Base-by-base conservation (phyloP, 1,140 invertebrate species). In the Lepidurus apus region DNA sequence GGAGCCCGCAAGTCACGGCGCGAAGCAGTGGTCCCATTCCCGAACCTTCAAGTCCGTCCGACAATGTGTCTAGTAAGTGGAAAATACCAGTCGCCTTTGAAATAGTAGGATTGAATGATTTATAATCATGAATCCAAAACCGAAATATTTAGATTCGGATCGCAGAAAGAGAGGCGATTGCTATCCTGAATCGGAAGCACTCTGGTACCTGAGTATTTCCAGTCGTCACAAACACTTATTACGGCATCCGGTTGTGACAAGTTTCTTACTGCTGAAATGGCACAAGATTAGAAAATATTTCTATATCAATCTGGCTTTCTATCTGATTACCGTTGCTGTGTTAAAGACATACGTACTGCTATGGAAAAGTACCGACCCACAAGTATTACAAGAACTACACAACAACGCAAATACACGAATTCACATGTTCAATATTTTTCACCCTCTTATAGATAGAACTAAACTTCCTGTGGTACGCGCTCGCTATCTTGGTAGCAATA, bases 191-290 rank as follows among this genome's bases (percentile, higher is more conserved):
- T n/a, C n/a, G n/a, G n/a, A n/a, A n/a, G n/a, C n/a, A n/a, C n/a
- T n/a, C n/a, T n/a, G n/a, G n/a, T n/a, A n/a, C n/a, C n/a, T n/a
- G n/a, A n/a, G n/a, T n/a, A n/a, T n/a, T n/a, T n/a, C n/a, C n/a
- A n/a, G n/a, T n/a, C n/a, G n/a, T n/a, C n/a, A n/a, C n/a, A n/a
- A n/a, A n/a, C n/a, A n/a, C n/a, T 84, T 94, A 17, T 84, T 94
- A 3, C 91, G 90, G 81, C 93, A 94, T 86, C 93, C 93, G 1
- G 84, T 94, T 0, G 88, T 94, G 9, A 90, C 91, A 0, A 93
- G 91, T 80, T 93, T 94, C 81, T 83, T 95, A 1, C 90, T 91
- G 82, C 85, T 94, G 17, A 95, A 95, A 84, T 95, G 93, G 92
- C 88, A 91, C 82, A 87, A 89, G 78, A 90, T 94, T 79, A 89